These are phyloP conservation scores for Microplitis manilae DNA, from an alignment of 2,888 invertebrate genomes.

Conservation along the genomic window DNA sequence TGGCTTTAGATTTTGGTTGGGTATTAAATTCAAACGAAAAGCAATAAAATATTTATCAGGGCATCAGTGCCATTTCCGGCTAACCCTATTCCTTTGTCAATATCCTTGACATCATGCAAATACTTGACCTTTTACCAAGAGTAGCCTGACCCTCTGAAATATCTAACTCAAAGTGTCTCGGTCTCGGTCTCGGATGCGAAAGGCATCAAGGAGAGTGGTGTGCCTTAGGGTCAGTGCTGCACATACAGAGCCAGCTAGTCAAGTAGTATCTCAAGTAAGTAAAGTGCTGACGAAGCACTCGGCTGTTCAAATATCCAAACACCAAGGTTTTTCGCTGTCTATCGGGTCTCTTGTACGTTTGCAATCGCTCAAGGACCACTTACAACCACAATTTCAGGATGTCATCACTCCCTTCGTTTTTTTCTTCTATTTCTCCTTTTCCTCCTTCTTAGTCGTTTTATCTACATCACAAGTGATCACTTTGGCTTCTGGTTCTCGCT, in stretches of 20 bases:
- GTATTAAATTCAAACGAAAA: neutral
- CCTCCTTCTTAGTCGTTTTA: slow-evolving; percentile 32
- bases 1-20: neutral
- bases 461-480: slow-evolving; percentile 31
- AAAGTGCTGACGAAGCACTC: slow-evolving; percentile 69
- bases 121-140: slow-evolving; percentile 1
- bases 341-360: slow-evolving; percentile 48
- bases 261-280: slow-evolving; percentile 40
- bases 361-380: slow-evolving; percentile 65
- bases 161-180: neutral
- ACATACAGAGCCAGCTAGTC: slow-evolving; percentile 13
- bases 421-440: slow-evolving; percentile 21
- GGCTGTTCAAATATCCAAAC: slow-evolving; percentile 71
- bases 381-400: slow-evolving; percentile 47
- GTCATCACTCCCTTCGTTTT: neutral
- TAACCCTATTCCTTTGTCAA: neutral
- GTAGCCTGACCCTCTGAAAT: slow-evolving; percentile 1
- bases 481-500: neutral
- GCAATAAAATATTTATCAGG: neutral
- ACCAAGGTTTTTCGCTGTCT: slow-evolving; percentile 69
- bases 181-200: neutral
- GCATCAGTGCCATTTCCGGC: neutral
- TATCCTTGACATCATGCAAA: slow-evolving; percentile 10
- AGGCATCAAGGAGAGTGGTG: neutral
- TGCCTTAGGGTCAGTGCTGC: neutral